Conservation (phyloP, 1,140 invertebrate genomes). For the Mercenaria mercenaria region DNA sequence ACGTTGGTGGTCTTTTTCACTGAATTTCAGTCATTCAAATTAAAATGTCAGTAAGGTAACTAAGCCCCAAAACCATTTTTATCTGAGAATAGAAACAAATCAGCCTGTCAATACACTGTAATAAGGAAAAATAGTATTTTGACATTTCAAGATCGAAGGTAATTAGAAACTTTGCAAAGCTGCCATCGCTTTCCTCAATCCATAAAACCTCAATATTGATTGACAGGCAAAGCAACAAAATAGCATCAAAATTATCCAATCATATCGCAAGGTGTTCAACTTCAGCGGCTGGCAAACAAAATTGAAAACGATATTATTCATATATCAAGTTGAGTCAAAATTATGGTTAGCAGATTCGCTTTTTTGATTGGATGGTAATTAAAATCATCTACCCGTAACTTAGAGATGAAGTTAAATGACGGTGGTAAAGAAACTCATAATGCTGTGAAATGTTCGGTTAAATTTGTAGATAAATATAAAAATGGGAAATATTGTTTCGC, state of each 20-base stretch:
- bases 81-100: no score
- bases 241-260: not conserved
- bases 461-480: not conserved
- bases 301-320: not conserved
- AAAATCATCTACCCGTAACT: slow-evolving; percentile 15
- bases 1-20: no score
- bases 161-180: not conserved
- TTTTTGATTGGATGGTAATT: not conserved
- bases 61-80: no score
- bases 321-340: not conserved
- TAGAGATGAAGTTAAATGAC: not conserved
- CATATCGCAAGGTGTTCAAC: not conserved
- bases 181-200: not conserved
- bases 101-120: no score
- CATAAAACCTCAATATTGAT: slow-evolving; percentile 5
- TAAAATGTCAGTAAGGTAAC: no score
- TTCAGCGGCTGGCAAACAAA: not conserved
- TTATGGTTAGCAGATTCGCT: not conserved
- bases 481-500: no score
- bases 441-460: not conserved
- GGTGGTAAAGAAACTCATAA: not conserved
- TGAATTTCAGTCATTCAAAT: no score
- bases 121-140: not conserved
- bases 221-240: not conserved
- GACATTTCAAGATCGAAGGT: slow-evolving; percentile 1